Evolutionary conservation across 1,140 invertebrate species (phyloP), one percentile per base, ranked within the genome.

Genomic region (Drosophila tani): DNA sequence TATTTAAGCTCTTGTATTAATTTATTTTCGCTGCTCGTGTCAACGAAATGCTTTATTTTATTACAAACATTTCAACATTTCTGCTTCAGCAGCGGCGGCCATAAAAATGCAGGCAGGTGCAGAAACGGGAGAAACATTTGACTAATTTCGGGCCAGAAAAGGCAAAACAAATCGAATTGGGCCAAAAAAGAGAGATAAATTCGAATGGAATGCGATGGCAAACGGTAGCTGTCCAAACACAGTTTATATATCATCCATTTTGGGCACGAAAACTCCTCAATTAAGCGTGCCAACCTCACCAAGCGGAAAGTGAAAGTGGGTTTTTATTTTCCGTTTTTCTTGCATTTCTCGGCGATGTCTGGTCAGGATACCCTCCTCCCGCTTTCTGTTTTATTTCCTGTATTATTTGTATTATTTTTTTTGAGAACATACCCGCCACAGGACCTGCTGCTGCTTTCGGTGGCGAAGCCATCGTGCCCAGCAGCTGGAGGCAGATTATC

Each of bases 401-500:
- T 1, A 38, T 38, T 38, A 21, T 40, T 19, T 35, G 2, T 32
- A 32, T 35, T 29, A 29, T 6, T 29, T 43, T 43, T 15, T 32
- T 9, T 45, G 35, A 14, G 14, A 47, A 86, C 83, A 49, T 85
- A 85, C 82, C 82, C 63, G 70, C 70, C 32, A 86, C 83, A 78
- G 82, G 79, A 86, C 82, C 82, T 45, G 67, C 12, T 69, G 53
- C 74, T 73, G 53, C 74, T 71, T 91, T 92, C 29, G 57, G 68
- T 17, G 87, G 80, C 46, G 79, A 68, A 14, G 78, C 87, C 66
- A 76, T 32, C 32, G 81, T 87, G 75, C 84, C 69, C 8, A 91
- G 58, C 79, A 92, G 73, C 58, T 92, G 91, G 60, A 92, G 5
- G 57, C 63, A 69, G 58, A 92, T 64, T 92, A 92, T 92, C 91